Base-by-base conservation (phyloP, 2,113 vertebrate species). In the Fregetta grallaria region DNA sequence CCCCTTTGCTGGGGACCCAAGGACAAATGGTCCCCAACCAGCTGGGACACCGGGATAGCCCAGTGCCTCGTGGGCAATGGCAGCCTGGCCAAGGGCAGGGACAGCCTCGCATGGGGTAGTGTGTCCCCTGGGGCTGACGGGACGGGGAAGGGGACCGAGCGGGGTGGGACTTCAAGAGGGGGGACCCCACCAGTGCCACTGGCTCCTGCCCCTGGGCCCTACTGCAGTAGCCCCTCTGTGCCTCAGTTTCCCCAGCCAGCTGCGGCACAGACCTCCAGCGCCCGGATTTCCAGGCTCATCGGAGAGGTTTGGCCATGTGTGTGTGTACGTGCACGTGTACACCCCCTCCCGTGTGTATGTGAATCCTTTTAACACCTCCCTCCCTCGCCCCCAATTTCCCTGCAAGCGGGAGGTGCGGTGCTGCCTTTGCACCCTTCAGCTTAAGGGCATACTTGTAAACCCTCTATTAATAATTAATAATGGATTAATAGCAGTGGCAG, bases 321-420 rank as follows among this genome's bases (percentile, higher is more conserved):
- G 17, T 20, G 27, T 18, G 38, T 38, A 9, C 16, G 7, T 5
- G 13, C 4, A 5, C 0, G 4, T 2, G 59, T 2, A 2, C 1
- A 9, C 27, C 4, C 13, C 6, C 29, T 5, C 26, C 2, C 6
- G 13, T 9, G 30, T 13, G 55, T 9, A 6, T 11, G 21, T 10
- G 21, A 15, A 17, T 25, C 77, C 66, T 81, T 49, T 30, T 10
- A 42, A 40, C 6, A 12, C 10, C 2, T 19, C 63, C 17, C 11
- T 32, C 7, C 13, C 11, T 6, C 21, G 9, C 3, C 13, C 23
- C 53, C 32, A 20, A 3, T 13, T 32, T 36, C 42, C 27, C 70
- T 19, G 15, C 30, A 5, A 20, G 68, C 34, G 73, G 76, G 50
- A 27, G 52, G 23, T 3, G n/a, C 61, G 68, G 47, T 9, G 52